These are phyloP conservation scores for Coptodon bakossiorum DNA, from an alignment of 2,113 vertebrate genomes.

Conservation along the genomic window DNA sequence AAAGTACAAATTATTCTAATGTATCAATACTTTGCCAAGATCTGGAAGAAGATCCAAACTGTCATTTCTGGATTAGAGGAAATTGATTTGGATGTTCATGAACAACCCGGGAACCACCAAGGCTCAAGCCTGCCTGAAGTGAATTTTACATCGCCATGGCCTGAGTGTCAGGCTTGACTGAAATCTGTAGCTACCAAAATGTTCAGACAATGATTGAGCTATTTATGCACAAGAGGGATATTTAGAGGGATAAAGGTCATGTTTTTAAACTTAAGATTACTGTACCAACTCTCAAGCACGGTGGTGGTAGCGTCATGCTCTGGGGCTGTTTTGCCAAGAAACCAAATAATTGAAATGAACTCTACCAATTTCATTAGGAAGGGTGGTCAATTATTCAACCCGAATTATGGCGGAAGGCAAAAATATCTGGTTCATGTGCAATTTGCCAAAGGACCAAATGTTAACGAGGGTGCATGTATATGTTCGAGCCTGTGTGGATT, in stretches of 20 bases:
- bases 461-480: neutral
- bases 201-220: neutral
- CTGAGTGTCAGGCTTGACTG: neutral
- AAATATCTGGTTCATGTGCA: neutral
- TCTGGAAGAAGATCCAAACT: neutral
- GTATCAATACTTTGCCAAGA: neutral
- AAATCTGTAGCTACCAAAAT: neutral
- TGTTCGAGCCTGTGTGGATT: neutral
- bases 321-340: neutral
- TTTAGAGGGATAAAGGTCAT: neutral
- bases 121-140: neutral
- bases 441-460: neutral
- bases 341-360: neutral
- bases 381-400: neutral
- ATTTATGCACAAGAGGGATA: neutral
- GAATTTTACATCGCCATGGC: neutral
- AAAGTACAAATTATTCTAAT: neutral
- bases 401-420: neutral
- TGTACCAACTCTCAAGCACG: neutral
- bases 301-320: neutral
- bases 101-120: neutral
- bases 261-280: neutral
- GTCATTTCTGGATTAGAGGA: neutral
- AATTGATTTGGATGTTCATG: neutral
- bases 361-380: neutral